phyloP scores from a whole-genome alignment of 1,140 invertebrate genomes.

The Catajapyx aquilonaris region DNA sequence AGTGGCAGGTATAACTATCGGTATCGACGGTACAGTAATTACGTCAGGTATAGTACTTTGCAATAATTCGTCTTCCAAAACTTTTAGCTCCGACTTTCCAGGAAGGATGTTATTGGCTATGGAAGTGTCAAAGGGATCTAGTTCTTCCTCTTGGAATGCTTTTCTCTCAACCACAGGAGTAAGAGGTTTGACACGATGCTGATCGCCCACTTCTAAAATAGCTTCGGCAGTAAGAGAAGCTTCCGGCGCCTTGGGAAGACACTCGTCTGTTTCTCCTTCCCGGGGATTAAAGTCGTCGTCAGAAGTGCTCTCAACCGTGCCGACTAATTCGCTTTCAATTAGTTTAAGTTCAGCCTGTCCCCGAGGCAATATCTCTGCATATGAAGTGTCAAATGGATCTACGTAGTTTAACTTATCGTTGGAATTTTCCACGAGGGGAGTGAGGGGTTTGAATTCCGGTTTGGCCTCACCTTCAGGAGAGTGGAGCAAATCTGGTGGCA shows the following conservation, averaged over 20 bases:
- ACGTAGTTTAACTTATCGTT: neutral
- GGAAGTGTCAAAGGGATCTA: constrained; percentile 67
- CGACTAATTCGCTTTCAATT: constrained; percentile 33
- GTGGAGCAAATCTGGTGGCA: neutral
- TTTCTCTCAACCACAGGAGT: constrained; percentile 28
- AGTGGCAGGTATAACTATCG: neutral
- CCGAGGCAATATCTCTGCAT: constrained; percentile 52
- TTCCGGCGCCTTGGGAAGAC: constrained; percentile 14
- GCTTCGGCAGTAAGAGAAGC: constrained; percentile 14
- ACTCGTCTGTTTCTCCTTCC: constrained; percentile 28
- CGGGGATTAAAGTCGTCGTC: constrained; percentile 17
- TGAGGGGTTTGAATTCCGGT: constrained; percentile 60
- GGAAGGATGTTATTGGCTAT: constrained; percentile 43
- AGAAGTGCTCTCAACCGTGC: constrained; percentile 9
- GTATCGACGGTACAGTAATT: neutral
- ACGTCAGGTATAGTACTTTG: neutral
- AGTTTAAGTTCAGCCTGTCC: constrained; percentile 37
- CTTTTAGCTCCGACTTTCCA: constrained; percentile 46
- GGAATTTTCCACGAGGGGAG: constrained; percentile 14
- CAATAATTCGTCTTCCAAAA: constrained; percentile 47
- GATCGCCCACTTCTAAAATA: neutral
- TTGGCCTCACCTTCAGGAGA: constrained; percentile 12
- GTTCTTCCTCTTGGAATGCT: constrained; percentile 23
- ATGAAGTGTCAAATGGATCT: constrained; percentile 71
- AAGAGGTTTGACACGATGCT: constrained; percentile 27